Base-by-base conservation (phyloP, 1,140 invertebrate genomes). In the Drosophila quadrilineata region DNA sequence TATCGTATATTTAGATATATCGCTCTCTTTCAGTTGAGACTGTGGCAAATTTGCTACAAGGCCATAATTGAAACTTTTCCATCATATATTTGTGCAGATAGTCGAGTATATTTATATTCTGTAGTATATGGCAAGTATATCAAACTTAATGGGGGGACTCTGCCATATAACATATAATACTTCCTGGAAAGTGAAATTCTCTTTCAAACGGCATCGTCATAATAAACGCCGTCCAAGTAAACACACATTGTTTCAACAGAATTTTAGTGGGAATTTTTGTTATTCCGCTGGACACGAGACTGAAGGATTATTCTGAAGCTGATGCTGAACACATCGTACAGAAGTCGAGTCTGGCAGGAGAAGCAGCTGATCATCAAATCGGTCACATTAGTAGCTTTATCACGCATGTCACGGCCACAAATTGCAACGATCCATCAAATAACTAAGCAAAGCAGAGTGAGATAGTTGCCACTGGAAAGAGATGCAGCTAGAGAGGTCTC, bases 341-440 rank as follows among this genome's bases (percentile, higher is more conserved):
- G 52, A 62, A 53, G 36, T 57, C 59, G 29, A 10, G 16, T 14
- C 48, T 43, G 22, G 38, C 52, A 50, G 40, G 43, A 29, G 57
- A 17, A 45, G 31, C 21, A 46, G 48, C 58, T 58, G 57, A 62
- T 67, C 79, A 29, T 46, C 59, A 85, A 82, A 80, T 75, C 76
- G 77, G 79, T 64, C 56, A 75, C 71, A 85, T 85, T 85, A 85
- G 79, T 85, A 85, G 68, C 79, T 85, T 85, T 85, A 85, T 85
- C 79, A 79, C 56, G 60, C 64, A 68, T 84, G 85, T 87, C 84
- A 68, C 58, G 64, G 62, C 31, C 71, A 68, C 71, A 82, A 87
- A 79, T 87, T 77, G 71, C 77, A 70, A 64, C 84, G 76, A 87
- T 87, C 84, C 77, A 87, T 87, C 84, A 87, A 70, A 56, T 70